A percentile compares a stretch with the other conserved stretches of the same genome.
Evolutionary conservation across 1,140 invertebrate genomes (phyloP).

Genomic region (Cryptotermes secundus): DNA sequence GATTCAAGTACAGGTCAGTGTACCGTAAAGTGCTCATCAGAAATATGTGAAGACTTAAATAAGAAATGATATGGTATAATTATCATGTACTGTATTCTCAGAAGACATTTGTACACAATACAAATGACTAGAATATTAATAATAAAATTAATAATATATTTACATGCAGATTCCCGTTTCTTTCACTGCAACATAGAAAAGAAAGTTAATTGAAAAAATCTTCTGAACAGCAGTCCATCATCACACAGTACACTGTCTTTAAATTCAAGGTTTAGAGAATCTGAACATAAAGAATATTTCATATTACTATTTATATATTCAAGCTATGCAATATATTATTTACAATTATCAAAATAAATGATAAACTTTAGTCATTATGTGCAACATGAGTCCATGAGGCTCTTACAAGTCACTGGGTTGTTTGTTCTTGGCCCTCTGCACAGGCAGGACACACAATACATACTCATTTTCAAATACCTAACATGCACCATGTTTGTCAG

Average conservation of each 20-base stretch:
- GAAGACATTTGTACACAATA: conserved; percentile 6
- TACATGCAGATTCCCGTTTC: not conserved
- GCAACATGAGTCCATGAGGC: not conserved
- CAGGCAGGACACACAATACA: not conserved
- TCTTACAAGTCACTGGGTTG: not conserved
- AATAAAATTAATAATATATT: not conserved
- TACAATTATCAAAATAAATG: not conserved
- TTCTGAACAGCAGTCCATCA: not conserved
- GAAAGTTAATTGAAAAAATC: not conserved
- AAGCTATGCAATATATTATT: not conserved
- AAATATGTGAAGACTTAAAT: no score
- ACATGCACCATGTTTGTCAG: not conserved
- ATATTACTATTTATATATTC: not conserved
- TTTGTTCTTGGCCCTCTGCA: not conserved
- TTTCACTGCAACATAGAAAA: not conserved
- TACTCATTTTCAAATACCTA: not conserved
- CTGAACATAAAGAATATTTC: not conserved
- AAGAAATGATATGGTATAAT: not conserved
- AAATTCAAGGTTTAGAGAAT: not conserved
- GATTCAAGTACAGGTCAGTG: no score
- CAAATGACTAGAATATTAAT: conserved; percentile 4
- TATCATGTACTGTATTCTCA: not conserved
- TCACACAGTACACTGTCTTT: not conserved
- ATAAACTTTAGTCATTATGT: not conserved
- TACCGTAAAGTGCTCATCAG: no score